Base-by-base conservation (phyloP, 2,888 invertebrate species). In the Acleris laterana region DNA sequence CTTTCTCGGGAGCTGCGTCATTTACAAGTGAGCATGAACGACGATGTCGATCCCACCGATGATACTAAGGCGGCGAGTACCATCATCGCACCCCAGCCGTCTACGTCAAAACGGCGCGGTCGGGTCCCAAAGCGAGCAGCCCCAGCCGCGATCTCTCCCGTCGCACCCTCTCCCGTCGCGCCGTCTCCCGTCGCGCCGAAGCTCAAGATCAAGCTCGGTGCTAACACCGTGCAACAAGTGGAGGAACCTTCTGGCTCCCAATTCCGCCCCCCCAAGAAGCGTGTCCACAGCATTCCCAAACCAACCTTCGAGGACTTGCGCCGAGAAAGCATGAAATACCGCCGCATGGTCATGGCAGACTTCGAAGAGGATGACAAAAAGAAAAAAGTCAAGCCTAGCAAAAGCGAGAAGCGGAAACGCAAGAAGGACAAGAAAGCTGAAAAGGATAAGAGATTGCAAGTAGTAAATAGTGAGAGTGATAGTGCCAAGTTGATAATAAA, bases 301-400 rank as follows among this genome's bases (percentile, higher is more conserved):
- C 96, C 96, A 0, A 95, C 95, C 69, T 94, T 97, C 71, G 96
- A 97, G 84, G 97, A 97, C 78, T 87, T 97, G 57, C 95, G 95
- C 70, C 94, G 97, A 2, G 97, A 97, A 77, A 97, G 96, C 75
- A 97, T 98, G 97, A 97, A 97, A 80, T 98, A 95, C 85, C 94
- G 98, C 17, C 95, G 96, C 70, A 95, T 94, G 93, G 95, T 98
- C 3, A 97, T 97, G 96, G 96, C 96, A 5, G 96, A 96, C 78
- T 97, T 97, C 78, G 96, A 96, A 68, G 95, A 95, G 74, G 94
- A 94, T 71, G 95, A 96, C 73, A 94, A 94, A 72, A 87, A 88
- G 17, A 91, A 93, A 72, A 88, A 91, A 72, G 82, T 81, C 74
- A 88, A 90, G 82, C 81, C 88, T 64, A 82, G 75, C 66, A 90